Conservation (phyloP, 2,113 vertebrate genomes). For the Megaptera novaeangliae region DNA sequence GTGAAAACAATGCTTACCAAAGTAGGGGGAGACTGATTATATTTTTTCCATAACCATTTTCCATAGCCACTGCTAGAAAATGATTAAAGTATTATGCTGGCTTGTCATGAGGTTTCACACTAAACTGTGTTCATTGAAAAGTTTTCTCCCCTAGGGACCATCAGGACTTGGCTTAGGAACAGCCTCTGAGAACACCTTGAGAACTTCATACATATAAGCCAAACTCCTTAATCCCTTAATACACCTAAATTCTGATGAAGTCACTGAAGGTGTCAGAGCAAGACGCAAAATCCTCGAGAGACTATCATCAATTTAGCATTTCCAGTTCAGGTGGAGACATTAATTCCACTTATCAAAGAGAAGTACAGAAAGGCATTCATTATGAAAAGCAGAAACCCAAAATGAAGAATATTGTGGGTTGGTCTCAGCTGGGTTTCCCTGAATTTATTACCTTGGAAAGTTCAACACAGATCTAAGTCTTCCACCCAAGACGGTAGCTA, state of each 20-base stretch:
- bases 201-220: not conserved
- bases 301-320: not conserved
- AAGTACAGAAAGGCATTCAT: slow-evolving; percentile 18
- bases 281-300: slow-evolving; percentile 2
- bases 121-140: slow-evolving; percentile 17
- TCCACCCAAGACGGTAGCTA: not conserved
- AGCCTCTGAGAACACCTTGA: slow-evolving; percentile 1
- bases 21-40: not conserved
- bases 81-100: not conserved
- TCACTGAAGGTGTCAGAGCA: slow-evolving; percentile 48
- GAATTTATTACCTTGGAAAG: slow-evolving; percentile 13
- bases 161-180: slow-evolving; percentile 17
- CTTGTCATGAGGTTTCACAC: not conserved
- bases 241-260: slow-evolving; percentile 42
- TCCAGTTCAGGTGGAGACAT: not conserved
- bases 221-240: slow-evolving; percentile 49
- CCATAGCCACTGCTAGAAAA: slow-evolving; percentile 5
- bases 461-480: not conserved
- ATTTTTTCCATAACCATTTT: slow-evolving; percentile 24
- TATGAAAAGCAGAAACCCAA: slow-evolving; percentile 35
- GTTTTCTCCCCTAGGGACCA: not conserved
- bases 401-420: not conserved
- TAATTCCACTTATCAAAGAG: slow-evolving; percentile 44
- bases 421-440: slow-evolving; percentile 28
- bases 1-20: slow-evolving; percentile 9